These are phyloP conservation scores for Chaetura pelagica DNA, from an alignment of 2,113 vertebrate genomes.

Conservation along the genomic window DNA sequence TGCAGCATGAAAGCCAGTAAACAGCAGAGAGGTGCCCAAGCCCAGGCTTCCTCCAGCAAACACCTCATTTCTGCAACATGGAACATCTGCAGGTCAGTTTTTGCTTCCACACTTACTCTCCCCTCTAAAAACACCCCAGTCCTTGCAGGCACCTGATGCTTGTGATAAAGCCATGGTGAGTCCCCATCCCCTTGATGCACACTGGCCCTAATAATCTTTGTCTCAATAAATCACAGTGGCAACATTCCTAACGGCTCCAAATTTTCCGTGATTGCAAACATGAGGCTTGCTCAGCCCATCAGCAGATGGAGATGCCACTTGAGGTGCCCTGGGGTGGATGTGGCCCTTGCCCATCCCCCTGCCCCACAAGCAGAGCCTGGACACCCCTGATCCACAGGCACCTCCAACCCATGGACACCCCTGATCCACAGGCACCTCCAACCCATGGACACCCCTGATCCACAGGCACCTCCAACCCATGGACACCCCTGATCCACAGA, in stretches of 20 bases:
- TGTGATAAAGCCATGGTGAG: constrained; percentile 37
- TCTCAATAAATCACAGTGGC: constrained; percentile 54
- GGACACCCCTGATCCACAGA: too few relatives aligned
- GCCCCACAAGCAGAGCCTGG: rapidly evolving
- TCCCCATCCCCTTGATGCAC: constrained; percentile 45
- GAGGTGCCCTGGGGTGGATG: not conserved
- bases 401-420: too few relatives aligned
- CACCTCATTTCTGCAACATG: not conserved
- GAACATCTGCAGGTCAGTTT: constrained; percentile 9
- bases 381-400: not conserved
- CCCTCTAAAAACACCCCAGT: not conserved
- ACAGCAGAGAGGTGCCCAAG: not conserved
- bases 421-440: too few relatives aligned
- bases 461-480: too few relatives aligned
- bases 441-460: too few relatives aligned
- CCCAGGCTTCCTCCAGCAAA: not conserved
- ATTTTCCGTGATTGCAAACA: not conserved
- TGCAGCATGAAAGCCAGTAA: not conserved
- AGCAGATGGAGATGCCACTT: constrained; percentile 58
- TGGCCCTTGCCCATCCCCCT: rapidly evolving
- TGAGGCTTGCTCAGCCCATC: constrained; percentile 58
- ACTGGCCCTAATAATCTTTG: constrained; percentile 49
- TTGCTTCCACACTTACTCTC: not conserved
- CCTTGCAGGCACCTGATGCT: not conserved
- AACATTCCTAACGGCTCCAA: constrained; percentile 33